Percentiles rank a stretch among this genome's conserved stretches.
These are phyloP conservation scores for Psettodes erumei DNA, from an alignment of 2,113 vertebrate species.

Conservation along the genomic window DNA sequence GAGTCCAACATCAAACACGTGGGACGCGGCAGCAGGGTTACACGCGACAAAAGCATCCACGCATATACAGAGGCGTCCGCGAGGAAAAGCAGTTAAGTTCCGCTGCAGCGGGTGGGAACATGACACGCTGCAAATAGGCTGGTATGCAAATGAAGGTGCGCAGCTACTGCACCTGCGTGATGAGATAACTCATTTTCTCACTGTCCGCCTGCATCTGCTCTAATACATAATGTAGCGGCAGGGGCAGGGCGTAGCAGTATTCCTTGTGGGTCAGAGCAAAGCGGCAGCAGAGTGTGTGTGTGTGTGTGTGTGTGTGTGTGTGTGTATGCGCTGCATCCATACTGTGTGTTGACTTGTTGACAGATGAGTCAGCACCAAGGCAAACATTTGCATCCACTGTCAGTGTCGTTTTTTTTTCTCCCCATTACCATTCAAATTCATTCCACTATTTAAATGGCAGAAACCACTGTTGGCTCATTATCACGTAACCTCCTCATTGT, in stretches of 20 bases:
- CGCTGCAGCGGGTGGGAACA: not conserved
- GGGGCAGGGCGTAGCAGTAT: not conserved
- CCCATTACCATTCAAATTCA: too few species aligned
- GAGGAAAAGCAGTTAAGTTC: not conserved
- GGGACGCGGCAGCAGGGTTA: too few species aligned
- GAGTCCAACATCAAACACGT: too few species aligned
- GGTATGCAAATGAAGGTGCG: conserved; percentile 15
- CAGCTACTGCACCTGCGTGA: conserved; percentile 3
- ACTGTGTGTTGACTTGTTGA: not conserved
- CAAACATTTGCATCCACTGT: not conserved
- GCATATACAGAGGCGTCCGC: not conserved
- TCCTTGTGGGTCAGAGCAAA: conserved; percentile 7
- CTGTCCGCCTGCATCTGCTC: not conserved
- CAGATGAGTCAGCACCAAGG: conserved; percentile 1
- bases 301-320: not conserved
- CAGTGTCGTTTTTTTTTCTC: not conserved
- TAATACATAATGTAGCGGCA: not conserved
- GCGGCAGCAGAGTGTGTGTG: conserved; percentile 1
- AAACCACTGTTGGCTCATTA: not conserved
- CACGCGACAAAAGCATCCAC: not conserved
- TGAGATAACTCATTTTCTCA: not conserved
- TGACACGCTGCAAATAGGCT: not conserved
- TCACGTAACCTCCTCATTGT: not conserved
- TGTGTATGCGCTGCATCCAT: not conserved
- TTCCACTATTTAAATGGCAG: not conserved